A percentile compares a stretch with the other conserved stretches of the same genome.
These are phyloP conservation scores for Psittacula cyanocephala DNA, from an alignment of 2,113 vertebrate species.

Conservation along the genomic window DNA sequence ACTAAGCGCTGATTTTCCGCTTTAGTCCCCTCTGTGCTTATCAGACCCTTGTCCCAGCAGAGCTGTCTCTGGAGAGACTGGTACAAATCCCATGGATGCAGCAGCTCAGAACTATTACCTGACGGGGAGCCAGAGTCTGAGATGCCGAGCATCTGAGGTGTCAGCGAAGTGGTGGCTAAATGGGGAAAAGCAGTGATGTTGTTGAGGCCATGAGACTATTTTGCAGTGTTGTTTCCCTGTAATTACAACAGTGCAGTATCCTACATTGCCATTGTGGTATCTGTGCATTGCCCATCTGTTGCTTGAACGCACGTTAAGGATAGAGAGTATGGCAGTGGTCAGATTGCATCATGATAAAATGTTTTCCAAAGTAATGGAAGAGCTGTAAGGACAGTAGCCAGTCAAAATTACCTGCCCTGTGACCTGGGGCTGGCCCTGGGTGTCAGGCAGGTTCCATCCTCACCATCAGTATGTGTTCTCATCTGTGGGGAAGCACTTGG, in stretches of 20 bases:
- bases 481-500: background rate
- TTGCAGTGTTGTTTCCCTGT: background rate
- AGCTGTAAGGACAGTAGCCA: background rate
- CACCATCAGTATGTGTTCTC: background rate
- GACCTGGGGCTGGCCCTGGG: background rate
- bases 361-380: background rate
- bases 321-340: background rate
- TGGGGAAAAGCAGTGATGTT: background rate
- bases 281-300: background rate
- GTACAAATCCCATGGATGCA: rapidly evolving
- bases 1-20: background rate
- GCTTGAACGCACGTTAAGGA: background rate
- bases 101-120: background rate
- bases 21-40: background rate
- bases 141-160: background rate
- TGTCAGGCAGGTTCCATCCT: background rate
- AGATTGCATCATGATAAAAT: background rate
- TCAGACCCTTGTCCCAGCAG: background rate
- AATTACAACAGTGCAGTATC: background rate
- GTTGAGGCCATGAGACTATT: background rate
- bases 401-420: rapidly evolving
- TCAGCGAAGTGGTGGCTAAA: background rate
- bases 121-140: background rate
- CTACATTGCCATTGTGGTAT: background rate
- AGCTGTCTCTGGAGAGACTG: background rate